A percentile compares a stretch with the other conserved stretches of the same genome.
phyloP scores from a whole-genome alignment of 2,113 vertebrate genomes.

The Chaetorhynchus papuensis region DNA sequence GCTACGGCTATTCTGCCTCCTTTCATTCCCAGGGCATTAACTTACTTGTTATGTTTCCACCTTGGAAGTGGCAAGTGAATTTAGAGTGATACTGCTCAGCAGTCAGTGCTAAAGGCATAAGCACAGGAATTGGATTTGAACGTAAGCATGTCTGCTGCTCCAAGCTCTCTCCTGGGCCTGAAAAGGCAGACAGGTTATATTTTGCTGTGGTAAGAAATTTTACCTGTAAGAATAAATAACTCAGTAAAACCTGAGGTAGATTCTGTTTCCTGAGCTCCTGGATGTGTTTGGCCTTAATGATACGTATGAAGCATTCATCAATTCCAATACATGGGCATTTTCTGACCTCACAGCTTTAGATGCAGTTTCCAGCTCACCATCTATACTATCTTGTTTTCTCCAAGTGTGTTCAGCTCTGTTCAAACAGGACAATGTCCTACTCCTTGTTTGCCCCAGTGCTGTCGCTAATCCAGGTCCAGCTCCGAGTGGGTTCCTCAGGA shows the following conservation, averaged over 20 bases:
- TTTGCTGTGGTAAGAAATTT: background rate
- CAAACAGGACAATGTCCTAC: background rate
- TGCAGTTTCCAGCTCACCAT: background rate
- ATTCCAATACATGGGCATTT: background rate
- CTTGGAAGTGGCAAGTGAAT: background rate
- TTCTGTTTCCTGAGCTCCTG: background rate
- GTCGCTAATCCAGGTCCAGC: background rate
- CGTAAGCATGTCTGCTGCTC: background rate
- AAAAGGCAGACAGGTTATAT: background rate
- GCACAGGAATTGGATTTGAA: background rate
- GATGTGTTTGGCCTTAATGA: background rate
- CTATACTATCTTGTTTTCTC: accelerated
- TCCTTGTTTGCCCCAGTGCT: background rate
- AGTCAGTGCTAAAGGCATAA: background rate
- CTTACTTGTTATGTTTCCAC: background rate
- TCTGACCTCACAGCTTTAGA: background rate
- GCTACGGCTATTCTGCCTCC: background rate
- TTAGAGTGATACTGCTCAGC: background rate
- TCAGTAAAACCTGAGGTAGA: background rate
- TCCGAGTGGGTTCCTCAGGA: background rate
- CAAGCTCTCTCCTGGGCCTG: background rate
- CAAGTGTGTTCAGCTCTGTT: background rate
- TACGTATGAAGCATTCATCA: background rate
- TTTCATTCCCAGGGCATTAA: background rate
- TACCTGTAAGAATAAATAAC: background rate